These are phyloP conservation scores for Brachypalpus laphriformis DNA, from an alignment of 2,888 invertebrate species.

Conservation along the genomic window DNA sequence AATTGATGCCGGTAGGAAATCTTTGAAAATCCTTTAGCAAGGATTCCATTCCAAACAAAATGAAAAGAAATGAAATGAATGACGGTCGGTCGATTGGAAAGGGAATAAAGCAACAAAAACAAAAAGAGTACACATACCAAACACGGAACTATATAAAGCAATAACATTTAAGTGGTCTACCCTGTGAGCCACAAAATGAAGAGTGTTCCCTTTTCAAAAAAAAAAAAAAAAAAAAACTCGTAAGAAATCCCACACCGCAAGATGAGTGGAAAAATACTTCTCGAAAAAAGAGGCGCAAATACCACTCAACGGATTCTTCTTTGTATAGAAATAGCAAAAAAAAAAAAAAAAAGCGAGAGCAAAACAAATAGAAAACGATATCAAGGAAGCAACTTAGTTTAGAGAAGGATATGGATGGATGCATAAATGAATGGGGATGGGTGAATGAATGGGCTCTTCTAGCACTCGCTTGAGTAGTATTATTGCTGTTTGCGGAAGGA, in stretches of 20 bases:
- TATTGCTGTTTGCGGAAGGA: constrained; percentile 14
- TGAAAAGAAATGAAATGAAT: not conserved
- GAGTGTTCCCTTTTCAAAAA: constrained; percentile 13
- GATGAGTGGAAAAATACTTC: constrained; percentile 19
- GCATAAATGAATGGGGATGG: constrained; percentile 1
- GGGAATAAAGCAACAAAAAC: not conserved
- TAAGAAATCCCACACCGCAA: constrained; percentile 1
- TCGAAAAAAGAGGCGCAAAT: constrained; percentile 15
- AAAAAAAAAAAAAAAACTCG: not conserved
- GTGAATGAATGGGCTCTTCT: not conserved
- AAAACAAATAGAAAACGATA: constrained; percentile 39
- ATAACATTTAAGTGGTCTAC: constrained; percentile 54
- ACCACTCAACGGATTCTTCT: constrained; percentile 1
- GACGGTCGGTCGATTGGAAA: constrained; percentile 4
- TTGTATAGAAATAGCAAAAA: not conserved
- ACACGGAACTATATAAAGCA: constrained; percentile 35
- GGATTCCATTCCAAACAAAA: not conserved
- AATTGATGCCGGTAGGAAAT: not conserved
- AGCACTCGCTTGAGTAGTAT: not conserved
- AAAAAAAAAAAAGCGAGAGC: not conserved
- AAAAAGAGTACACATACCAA: not conserved
- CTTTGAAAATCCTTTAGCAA: constrained; percentile 2
- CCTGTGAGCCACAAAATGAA: constrained; percentile 48
- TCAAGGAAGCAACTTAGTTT: constrained; percentile 17
- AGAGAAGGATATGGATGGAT: constrained; percentile 4